Percentiles rank a stretch among this genome's conserved stretches.
These are phyloP conservation scores for Thoracochromis brauschi DNA, from an alignment of 2,113 vertebrate species.

Conservation along the genomic window DNA sequence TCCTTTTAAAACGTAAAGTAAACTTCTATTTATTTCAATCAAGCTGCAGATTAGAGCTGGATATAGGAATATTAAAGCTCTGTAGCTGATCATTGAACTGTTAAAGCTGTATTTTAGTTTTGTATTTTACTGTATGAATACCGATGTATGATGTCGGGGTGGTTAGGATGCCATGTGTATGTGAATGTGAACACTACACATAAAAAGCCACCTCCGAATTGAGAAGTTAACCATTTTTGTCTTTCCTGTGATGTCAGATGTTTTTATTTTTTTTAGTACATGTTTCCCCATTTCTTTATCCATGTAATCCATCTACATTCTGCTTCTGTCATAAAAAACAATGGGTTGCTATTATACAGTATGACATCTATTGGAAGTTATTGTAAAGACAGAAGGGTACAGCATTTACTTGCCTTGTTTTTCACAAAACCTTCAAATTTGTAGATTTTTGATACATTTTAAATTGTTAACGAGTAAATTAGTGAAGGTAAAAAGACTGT, in stretches of 20 bases:
- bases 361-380: conserved; percentile 8
- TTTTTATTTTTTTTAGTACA: neutral
- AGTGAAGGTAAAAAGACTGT: neutral
- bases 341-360: neutral
- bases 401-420: conserved; percentile 30
- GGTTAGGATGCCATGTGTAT: neutral
- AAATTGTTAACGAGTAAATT: conserved; percentile 24
- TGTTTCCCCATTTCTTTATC: neutral
- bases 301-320: neutral
- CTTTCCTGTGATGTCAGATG: neutral
- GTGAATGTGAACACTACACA: neutral
- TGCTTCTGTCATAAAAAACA: neutral
- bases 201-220: neutral
- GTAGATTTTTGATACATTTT: conserved; percentile 55
- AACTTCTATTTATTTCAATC: conserved; percentile 49
- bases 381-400: conserved; percentile 15
- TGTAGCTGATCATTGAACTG: neutral
- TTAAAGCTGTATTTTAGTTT: conserved; percentile 15
- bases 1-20: conserved; percentile 18
- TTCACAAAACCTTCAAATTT: neutral
- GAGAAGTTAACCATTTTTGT: neutral
- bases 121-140: conserved; percentile 5
- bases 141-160: neutral
- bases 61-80: neutral
- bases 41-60: neutral